These are phyloP conservation scores for Tetranychus urticae DNA, from an alignment of 1,140 invertebrate species.

Conservation along the genomic window DNA sequence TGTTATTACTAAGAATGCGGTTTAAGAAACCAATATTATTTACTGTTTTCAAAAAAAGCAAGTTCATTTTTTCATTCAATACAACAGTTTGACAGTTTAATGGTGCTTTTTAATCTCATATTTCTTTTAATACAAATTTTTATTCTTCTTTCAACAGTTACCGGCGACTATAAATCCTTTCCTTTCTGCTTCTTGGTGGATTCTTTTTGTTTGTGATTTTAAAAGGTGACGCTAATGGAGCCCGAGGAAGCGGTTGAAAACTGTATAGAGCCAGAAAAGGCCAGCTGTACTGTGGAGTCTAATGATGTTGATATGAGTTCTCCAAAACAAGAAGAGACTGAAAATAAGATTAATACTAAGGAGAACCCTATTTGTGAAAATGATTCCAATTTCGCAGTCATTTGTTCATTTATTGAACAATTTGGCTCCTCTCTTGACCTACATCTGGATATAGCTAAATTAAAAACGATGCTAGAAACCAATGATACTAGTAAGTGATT, in stretches of 20 bases:
- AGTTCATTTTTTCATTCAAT: no score
- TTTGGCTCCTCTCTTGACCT: slow-evolving; percentile 57
- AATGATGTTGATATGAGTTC: background rate
- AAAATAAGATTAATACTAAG: background rate
- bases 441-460: slow-evolving; percentile 31
- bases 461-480: slow-evolving; percentile 68
- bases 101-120: no score
- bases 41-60: no score
- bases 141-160: no score
- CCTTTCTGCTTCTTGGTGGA: no score
- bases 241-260: no score
- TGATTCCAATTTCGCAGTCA: slow-evolving; percentile 85
- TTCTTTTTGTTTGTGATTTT: background rate
- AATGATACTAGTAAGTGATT: slow-evolving; percentile 40
- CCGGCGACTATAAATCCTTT: no score
- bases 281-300: background rate
- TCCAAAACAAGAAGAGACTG: background rate
- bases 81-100: no score
- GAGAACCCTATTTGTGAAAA: slow-evolving; percentile 32
- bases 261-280: no score
- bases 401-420: slow-evolving; percentile 73
- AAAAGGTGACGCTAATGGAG: background rate
- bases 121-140: no score
- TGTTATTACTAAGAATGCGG: no score
- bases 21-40: no score